Conservation (phyloP, 2,797 vertebrate genomes). For the Parauchenoglanis punctatus region DNA sequence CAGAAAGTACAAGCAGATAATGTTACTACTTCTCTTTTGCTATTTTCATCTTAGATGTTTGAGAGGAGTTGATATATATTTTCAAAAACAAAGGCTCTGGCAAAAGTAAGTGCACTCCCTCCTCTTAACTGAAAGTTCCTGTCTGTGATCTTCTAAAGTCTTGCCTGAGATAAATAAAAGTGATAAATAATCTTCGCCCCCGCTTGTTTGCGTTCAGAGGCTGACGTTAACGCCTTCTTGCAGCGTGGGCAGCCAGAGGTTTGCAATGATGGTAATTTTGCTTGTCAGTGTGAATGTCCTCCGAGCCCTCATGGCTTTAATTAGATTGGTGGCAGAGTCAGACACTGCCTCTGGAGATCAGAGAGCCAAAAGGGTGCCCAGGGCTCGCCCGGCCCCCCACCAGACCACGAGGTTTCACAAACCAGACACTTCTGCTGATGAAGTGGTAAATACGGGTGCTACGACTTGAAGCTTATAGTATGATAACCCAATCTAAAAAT, state of each 20-base stretch:
- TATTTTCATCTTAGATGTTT: too few relatives aligned
- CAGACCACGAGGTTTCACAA: neutral
- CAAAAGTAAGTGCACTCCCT: neutral
- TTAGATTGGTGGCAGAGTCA: slow-evolving; percentile 38
- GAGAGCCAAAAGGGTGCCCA: neutral
- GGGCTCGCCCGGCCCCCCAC: neutral
- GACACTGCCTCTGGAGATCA: neutral
- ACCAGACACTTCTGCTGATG: neutral
- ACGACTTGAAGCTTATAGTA: neutral
- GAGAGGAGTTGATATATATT: neutral
- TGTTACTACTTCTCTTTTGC: neutral
- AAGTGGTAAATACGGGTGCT: neutral
- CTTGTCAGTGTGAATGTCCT: slow-evolving; percentile 45
- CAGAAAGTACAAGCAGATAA: neutral
- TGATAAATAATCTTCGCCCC: slow-evolving; percentile 25
- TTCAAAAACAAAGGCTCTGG: slow-evolving; percentile 6
- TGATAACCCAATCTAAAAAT: neutral
- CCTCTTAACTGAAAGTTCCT: neutral
- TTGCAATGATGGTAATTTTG: slow-evolving; percentile 51
- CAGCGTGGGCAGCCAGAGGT: slow-evolving; percentile 28
- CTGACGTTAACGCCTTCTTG: slow-evolving; percentile 42
- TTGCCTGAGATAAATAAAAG: slow-evolving; percentile 24
- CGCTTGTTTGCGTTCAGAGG: slow-evolving; percentile 7
- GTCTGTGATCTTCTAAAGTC: slow-evolving; percentile 25
- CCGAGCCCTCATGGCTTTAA: slow-evolving; percentile 49